Evolutionary conservation across 1,140 invertebrate species (phyloP).

Genomic region (Sycophila sp.): DNA sequence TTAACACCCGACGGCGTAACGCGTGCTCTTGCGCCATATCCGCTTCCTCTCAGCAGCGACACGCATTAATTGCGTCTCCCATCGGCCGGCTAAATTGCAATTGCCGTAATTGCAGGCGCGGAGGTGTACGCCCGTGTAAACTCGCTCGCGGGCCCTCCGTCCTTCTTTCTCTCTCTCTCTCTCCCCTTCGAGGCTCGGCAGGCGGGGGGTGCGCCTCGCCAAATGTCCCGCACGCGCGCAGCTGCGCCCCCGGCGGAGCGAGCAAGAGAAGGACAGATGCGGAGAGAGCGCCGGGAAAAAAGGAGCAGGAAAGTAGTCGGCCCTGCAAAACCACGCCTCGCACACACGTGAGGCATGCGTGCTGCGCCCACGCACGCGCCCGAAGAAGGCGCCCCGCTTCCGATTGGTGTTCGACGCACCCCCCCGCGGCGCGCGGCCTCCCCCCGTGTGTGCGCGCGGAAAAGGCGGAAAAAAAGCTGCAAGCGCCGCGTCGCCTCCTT

Average conservation of each 20-base stretch:
- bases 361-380: constrained; percentile 41
- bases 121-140: neutral
- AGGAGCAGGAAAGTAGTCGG: constrained; percentile 25
- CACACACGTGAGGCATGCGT: constrained; percentile 56
- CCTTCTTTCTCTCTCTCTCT: neutral
- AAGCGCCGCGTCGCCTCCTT: constrained; percentile 3
- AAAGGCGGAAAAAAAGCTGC: neutral
- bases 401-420: constrained; percentile 59
- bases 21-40: too few species aligned
- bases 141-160: neutral
- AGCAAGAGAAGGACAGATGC: constrained; percentile 38
- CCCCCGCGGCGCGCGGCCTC: constrained; percentile 43
- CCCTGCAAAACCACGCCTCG: constrained; percentile 62
- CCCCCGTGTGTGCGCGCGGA: neutral
- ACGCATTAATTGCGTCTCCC: constrained; percentile 3
- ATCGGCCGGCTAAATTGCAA: too few species aligned
- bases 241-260: constrained; percentile 25
- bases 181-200: neutral
- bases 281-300: neutral
- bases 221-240: neutral
- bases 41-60: neutral
- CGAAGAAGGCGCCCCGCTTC: constrained; percentile 62
- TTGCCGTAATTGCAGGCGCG: neutral
- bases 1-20: too few species aligned
- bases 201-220: too few species aligned